phyloP scores from a whole-genome alignment of 2,113 vertebrate genomes.

The Cromileptes altivelis region DNA sequence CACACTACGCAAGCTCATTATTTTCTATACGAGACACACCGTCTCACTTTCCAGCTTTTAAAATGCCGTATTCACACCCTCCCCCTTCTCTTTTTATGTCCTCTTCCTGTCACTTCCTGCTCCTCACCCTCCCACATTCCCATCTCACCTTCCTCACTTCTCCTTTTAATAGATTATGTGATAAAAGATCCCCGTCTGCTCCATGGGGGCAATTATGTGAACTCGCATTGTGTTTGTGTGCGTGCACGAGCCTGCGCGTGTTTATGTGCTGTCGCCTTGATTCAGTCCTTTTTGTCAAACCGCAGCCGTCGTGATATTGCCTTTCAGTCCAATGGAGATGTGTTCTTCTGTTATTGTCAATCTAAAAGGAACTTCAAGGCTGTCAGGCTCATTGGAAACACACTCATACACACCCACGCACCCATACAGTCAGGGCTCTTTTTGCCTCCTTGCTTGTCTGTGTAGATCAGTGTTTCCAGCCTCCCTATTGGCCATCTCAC shows the following conservation, averaged over 20 bases:
- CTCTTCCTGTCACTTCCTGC: conserved; percentile 43
- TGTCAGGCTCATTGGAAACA: conserved; percentile 38
- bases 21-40: conserved; percentile 14
- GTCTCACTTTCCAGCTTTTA: conserved; percentile 4
- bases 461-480: conserved; percentile 52
- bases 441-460: conserved; percentile 52
- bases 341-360: conserved; percentile 59
- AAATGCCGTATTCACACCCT: conserved; percentile 28
- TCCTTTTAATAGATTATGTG: conserved; percentile 67
- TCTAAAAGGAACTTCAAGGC: conserved; percentile 66
- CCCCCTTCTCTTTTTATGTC: conserved; percentile 14
- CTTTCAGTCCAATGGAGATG: conserved; percentile 44
- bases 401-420: conserved; percentile 23
- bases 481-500: conserved; percentile 51
- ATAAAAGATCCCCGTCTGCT: conserved; percentile 36
- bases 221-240: conserved; percentile 18
- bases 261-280: conserved; percentile 27
- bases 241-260: background rate
- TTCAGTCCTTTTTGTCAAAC: conserved; percentile 30
- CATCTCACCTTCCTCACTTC: conserved; percentile 48
- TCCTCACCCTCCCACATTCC: conserved; percentile 52
- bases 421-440: conserved; percentile 35
- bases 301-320: conserved; percentile 11
- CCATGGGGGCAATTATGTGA: conserved; percentile 40
- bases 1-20: conserved; percentile 17